Evolutionary conservation across 2,888 invertebrate genomes (phyloP).

Genomic region (Heliconius sara): DNA sequence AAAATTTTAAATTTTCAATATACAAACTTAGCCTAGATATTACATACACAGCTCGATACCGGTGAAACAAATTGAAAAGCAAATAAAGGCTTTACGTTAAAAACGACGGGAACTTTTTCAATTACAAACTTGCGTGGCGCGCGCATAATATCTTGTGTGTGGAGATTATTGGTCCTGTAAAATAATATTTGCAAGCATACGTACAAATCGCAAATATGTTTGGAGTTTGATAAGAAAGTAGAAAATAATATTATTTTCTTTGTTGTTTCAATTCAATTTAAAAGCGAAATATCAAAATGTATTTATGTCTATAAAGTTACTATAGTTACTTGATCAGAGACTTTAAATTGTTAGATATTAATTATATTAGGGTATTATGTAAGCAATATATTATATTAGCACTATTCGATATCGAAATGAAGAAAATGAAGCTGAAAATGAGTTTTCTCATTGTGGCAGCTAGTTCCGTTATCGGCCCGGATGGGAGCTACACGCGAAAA

Average conservation of each 20-base stretch:
- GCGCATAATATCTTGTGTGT: constrained; percentile 61
- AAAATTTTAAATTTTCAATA: constrained; percentile 57
- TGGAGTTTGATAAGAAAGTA: constrained; percentile 3
- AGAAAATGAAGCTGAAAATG: constrained; percentile 29
- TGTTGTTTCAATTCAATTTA: constrained; percentile 11
- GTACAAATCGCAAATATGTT: constrained; percentile 23
- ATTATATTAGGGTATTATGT: neutral
- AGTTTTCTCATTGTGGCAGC: constrained; percentile 43
- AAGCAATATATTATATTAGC: neutral
- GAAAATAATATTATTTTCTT: neutral
- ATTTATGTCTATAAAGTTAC: neutral
- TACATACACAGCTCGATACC: constrained; percentile 56
- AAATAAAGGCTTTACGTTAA: constrained; percentile 66
- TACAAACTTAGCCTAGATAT: constrained; percentile 57
- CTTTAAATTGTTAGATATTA: neutral
- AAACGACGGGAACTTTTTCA: constrained; percentile 79
- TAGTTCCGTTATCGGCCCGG: constrained; percentile 63
- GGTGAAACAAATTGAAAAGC: constrained; percentile 65
- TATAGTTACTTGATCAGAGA: neutral
- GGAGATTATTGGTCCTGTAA: constrained; percentile 50
- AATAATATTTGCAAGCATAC: constrained; percentile 44
- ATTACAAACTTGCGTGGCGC: constrained; percentile 80
- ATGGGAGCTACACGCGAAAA: constrained; percentile 69
- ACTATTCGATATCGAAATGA: constrained; percentile 14
- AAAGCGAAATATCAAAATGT: neutral